These are phyloP conservation scores for Rhabdornis inornatus DNA, from an alignment of 2,113 vertebrate species.

Conservation along the genomic window DNA sequence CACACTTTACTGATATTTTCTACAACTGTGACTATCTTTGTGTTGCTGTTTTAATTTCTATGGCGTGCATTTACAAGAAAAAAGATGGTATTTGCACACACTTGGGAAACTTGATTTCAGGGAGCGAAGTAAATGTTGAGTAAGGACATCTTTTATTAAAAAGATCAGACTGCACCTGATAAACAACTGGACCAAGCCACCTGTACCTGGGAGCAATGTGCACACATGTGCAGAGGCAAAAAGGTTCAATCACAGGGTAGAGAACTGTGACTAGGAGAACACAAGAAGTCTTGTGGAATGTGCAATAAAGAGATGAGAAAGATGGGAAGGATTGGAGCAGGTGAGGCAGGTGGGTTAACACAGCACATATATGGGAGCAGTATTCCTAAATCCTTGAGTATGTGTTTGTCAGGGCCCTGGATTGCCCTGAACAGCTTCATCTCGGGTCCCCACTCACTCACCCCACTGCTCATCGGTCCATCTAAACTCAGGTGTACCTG, in stretches of 20 bases:
- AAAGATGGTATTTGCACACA: background rate
- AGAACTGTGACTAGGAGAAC: background rate
- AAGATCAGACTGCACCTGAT: background rate
- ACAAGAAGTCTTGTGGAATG: background rate
- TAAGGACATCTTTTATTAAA: background rate
- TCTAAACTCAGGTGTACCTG: background rate
- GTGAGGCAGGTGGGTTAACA: background rate
- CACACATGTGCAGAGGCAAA: background rate
- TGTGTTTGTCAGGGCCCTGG: background rate
- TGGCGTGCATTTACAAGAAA: background rate
- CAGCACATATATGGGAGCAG: background rate
- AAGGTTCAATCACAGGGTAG: background rate
- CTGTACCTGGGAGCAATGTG: background rate
- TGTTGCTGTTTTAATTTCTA: background rate
- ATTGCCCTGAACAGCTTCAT: background rate
- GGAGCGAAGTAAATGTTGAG: background rate
- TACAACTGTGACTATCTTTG: background rate
- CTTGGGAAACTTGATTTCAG: background rate
- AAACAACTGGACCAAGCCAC: background rate
- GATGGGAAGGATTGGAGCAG: background rate
- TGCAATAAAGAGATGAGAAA: background rate
- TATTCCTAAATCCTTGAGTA: background rate
- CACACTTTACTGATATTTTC: background rate
- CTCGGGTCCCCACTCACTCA: background rate
- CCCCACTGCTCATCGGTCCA: rapidly evolving